These are phyloP conservation scores for Ctenicera cuprea DNA, from an alignment of 2,888 invertebrate genomes.

Conservation along the genomic window DNA sequence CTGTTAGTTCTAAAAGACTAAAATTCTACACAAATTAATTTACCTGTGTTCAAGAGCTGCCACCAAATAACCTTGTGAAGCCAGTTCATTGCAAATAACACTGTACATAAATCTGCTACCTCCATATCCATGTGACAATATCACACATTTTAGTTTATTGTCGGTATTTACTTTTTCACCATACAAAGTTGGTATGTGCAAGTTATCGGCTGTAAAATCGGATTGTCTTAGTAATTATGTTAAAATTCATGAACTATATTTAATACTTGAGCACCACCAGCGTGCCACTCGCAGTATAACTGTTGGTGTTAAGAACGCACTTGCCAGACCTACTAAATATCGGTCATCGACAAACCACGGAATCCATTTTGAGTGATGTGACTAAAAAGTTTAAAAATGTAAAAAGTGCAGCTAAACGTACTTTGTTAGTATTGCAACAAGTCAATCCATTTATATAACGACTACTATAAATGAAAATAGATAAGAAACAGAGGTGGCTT, in stretches of 20 bases:
- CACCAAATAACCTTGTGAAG: slow-evolving; percentile 80
- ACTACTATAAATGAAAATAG: too few relatives aligned
- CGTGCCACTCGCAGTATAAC: slow-evolving; percentile 66
- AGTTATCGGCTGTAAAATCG: slow-evolving; percentile 66
- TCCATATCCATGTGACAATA: slow-evolving; percentile 81
- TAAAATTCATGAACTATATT: neutral
- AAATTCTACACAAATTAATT: neutral
- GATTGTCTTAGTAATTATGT: slow-evolving; percentile 20
- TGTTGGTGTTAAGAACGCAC: slow-evolving; percentile 68
- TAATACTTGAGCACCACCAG: slow-evolving; percentile 67
- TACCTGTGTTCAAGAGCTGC: slow-evolving; percentile 80
- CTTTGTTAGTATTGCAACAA: too few relatives aligned
- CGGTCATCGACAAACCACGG: slow-evolving; percentile 75
- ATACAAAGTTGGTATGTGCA: slow-evolving; percentile 75
- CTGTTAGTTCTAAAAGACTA: too few relatives aligned
- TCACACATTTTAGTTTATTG: slow-evolving; percentile 74
- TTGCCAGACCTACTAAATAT: slow-evolving; percentile 75
- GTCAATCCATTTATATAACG: too few relatives aligned
- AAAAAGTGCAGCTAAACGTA: too few relatives aligned
- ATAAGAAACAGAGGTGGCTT: too few relatives aligned
- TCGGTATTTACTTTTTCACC: slow-evolving; percentile 70
- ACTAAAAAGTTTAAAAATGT: neutral
- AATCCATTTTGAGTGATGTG: slow-evolving; percentile 72
- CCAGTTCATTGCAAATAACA: slow-evolving; percentile 77
- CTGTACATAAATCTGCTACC: slow-evolving; percentile 78